Evolutionary conservation across 2,113 vertebrate species (phyloP).

Genomic region (Malurus melanocephalus): DNA sequence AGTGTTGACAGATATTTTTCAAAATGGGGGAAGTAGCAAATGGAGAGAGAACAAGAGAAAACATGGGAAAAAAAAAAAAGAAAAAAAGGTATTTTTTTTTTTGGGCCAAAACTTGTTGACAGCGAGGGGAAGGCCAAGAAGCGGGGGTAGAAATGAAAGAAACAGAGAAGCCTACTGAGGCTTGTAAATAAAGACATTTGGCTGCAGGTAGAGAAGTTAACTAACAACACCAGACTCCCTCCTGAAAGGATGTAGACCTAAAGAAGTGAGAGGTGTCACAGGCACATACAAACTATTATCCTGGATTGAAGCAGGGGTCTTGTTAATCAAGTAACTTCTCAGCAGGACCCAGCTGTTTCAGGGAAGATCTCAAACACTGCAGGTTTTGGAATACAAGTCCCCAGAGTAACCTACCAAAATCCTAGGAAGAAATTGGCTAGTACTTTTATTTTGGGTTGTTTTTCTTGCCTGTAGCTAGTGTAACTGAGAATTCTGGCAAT

Average conservation of each 20-base stretch:
- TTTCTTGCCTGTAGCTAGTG: background rate
- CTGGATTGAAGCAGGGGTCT: background rate
- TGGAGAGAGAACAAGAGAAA: background rate
- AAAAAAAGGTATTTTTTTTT: background rate
- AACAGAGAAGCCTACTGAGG: background rate
- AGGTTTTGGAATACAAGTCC: background rate
- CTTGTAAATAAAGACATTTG: conserved; percentile 2
- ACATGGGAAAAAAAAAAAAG: background rate
- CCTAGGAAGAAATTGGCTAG: background rate
- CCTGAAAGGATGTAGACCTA: background rate
- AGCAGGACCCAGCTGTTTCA: background rate
- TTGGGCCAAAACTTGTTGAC: background rate
- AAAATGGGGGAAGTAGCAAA: background rate
- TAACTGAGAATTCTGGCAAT: background rate
- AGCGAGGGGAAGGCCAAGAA: background rate
- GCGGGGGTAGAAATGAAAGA: background rate
- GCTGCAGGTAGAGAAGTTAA: background rate
- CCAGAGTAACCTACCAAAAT: background rate
- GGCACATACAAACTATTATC: background rate
- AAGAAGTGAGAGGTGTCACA: background rate
- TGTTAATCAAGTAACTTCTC: background rate
- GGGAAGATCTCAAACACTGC: background rate
- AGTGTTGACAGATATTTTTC: background rate
- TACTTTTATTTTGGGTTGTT: background rate
- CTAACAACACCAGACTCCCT: background rate